These are phyloP conservation scores for Venusia cambrica DNA, from an alignment of 2,888 invertebrate genomes.

Conservation along the genomic window DNA sequence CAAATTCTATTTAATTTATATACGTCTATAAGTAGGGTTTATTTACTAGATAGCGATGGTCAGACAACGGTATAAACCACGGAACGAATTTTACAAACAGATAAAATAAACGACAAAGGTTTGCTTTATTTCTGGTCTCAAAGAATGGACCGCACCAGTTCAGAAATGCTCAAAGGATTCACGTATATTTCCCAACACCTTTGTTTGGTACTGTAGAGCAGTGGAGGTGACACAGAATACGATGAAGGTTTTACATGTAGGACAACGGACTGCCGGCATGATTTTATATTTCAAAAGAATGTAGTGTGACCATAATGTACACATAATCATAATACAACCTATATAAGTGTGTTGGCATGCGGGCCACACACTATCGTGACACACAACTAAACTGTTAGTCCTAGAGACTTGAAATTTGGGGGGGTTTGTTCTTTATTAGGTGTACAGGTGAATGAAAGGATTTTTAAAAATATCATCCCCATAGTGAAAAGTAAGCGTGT, in stretches of 20 bases:
- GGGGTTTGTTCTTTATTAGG: too few species aligned
- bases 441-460: too few species aligned
- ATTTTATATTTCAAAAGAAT: slow-evolving; percentile 6
- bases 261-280: slow-evolving; percentile 7
- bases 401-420: too few species aligned
- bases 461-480: too few species aligned
- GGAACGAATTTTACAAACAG: slow-evolving; percentile 10
- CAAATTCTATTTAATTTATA: too few species aligned
- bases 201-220: slow-evolving; percentile 16
- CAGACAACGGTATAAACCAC: slow-evolving; percentile 5
- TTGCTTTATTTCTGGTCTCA: slow-evolving; percentile 16
- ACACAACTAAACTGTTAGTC: too few species aligned
- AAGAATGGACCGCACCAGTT: slow-evolving; percentile 20
- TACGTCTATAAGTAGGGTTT: too few species aligned
- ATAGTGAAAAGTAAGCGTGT: too few species aligned
- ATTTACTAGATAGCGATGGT: too few species aligned
- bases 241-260: slow-evolving; percentile 11
- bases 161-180: slow-evolving; percentile 25
- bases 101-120: slow-evolving; percentile 13
- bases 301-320: slow-evolving; percentile 1
- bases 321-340: slow-evolving; percentile 1
- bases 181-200: slow-evolving; percentile 26
- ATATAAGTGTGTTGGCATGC: too few species aligned
- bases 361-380: too few species aligned
- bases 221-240: slow-evolving; percentile 8